Conservation (phyloP, 2,113 vertebrate genomes). For the Nestor notabilis region DNA sequence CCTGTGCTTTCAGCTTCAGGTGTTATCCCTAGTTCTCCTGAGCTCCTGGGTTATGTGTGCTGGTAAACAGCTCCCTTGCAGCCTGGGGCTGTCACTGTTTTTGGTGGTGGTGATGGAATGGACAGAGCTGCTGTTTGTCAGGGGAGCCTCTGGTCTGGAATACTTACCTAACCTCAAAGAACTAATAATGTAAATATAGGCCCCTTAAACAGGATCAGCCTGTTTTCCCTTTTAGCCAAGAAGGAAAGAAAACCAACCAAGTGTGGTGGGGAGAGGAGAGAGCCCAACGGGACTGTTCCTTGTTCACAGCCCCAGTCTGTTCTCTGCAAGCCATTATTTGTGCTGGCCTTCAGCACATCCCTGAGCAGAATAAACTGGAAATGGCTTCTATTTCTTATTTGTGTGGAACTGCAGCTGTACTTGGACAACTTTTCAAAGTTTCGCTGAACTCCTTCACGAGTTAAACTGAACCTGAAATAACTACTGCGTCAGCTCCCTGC, state of each 20-base stretch:
- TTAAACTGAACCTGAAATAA: background rate
- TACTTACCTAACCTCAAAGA: background rate
- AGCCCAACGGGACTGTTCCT: background rate
- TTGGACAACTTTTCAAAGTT: background rate
- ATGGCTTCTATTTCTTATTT: background rate
- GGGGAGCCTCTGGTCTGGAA: background rate
- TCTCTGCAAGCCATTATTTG: background rate
- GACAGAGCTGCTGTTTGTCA: background rate
- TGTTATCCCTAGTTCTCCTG: background rate
- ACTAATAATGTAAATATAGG: background rate
- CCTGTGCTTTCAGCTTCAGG: background rate
- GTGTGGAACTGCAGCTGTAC: background rate
- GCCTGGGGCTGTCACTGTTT: background rate
- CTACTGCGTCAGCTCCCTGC: background rate
- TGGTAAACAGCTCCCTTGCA: background rate
- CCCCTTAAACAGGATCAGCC: background rate
- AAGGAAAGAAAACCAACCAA: background rate
- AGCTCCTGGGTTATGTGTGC: rapidly evolving
- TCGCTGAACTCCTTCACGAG: background rate
- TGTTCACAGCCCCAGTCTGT: background rate
- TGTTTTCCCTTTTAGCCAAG: background rate
- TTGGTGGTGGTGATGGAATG: background rate
- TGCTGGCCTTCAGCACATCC: background rate
- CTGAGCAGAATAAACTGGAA: background rate
- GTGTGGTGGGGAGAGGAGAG: rapidly evolving